Evolutionary conservation across 1,140 invertebrate species (phyloP), one percentile per base, ranked within the genome.

Genomic region (Muscidifurax raptorellus): DNA sequence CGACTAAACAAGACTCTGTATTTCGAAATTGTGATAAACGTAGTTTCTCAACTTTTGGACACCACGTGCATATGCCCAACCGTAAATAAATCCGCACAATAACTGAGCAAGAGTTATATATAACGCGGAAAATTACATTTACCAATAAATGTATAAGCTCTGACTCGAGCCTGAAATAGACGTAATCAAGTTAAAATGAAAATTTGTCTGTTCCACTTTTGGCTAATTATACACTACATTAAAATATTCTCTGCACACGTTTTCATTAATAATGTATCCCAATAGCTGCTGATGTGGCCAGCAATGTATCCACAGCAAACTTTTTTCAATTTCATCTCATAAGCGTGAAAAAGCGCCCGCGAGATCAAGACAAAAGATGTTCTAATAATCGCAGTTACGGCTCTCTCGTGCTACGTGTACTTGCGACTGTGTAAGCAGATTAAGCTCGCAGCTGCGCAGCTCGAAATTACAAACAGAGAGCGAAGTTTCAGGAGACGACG

Each of bases 381-480:
- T 22, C 18, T 59, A 18, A 59, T 59, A 59, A 59, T 59, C 15
- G 32, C 32, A 59, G 52, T n/a, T n/a, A n/a, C 18, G 7, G 18
- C 52, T n/a, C n/a, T n/a, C n/a, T 59, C 52, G 52, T 22, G 52
- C 52, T 7, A n/a, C 18, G 18, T 18, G 6, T n/a, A 59, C 22
- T 59, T 22, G 52, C 52, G 22, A 59, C 52, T 59, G 52, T n/a
- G 52, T 59, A 59, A 59, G 52, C 52, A n/a, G 52, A 59, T 59
- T 59, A 59, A 59, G 52, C 52, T 7, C 52, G 22, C 52, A 59
- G 52, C 52, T 59, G 52, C 52, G 52, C 64, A 27, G 18, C 64
- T n/a, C 66, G 27, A 30, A 69, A 69, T 69, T 69, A 69, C 66
- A 30, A 69, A 69, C 66, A 28, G 66, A 69, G 66, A 9, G 66